Conservation (phyloP, 2,888 invertebrate species). For the Rhamphomyia laevipes region DNA sequence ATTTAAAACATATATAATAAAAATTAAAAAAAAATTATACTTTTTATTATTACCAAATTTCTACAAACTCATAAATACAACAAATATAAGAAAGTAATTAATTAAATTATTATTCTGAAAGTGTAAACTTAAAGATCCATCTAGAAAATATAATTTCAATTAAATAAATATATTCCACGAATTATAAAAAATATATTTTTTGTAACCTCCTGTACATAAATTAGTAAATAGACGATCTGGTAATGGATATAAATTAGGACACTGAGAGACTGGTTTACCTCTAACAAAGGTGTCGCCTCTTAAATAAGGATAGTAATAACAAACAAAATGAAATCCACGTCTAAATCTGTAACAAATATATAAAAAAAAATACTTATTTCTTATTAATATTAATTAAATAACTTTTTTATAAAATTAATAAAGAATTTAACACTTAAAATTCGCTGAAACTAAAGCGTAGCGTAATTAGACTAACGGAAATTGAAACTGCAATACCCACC, state of each 20-base stretch:
- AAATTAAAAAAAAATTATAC: background rate
- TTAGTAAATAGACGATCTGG: constrained; percentile 10
- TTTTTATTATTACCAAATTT: no score
- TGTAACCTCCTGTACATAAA: constrained; percentile 12
- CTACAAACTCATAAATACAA: no score
- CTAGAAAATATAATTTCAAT: background rate
- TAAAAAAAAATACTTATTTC: no score
- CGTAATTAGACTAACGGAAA: no score
- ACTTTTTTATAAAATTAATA: no score
- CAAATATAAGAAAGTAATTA: background rate
- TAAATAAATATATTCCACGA: no score
- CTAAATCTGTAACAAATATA: no score
- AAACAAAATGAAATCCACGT: constrained; percentile 12
- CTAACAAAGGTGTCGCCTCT: constrained; percentile 3
- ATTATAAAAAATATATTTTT: background rate
- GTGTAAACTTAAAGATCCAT: background rate
- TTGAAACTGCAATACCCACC: no score
- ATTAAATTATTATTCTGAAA: background rate
- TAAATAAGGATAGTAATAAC: constrained; percentile 15
- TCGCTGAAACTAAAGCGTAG: no score
- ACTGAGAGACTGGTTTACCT: constrained; percentile 11
- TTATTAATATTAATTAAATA: no score
- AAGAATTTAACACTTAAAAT: no score
- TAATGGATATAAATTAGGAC: constrained; percentile 15
- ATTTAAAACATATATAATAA: background rate